phyloP scores from a whole-genome alignment of 2,113 vertebrate species.

The Brevimyrus niger region DNA sequence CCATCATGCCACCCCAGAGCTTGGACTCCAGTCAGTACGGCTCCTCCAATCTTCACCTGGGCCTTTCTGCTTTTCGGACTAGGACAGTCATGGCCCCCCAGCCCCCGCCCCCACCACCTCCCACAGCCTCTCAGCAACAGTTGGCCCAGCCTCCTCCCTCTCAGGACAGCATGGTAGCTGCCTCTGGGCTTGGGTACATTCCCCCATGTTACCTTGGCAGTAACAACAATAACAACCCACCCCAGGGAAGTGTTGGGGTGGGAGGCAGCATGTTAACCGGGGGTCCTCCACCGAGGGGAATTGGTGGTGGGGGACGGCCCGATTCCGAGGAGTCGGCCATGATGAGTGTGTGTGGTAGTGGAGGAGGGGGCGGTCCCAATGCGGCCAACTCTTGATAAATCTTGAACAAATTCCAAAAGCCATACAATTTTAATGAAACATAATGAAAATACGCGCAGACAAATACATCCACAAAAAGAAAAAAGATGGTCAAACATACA shows the following conservation, averaged over 20 bases:
- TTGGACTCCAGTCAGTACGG: constrained; percentile 68
- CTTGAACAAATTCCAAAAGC: constrained; percentile 76
- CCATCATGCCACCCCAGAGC: constrained; percentile 66
- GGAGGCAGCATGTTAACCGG: constrained; percentile 39
- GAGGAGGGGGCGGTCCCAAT: constrained; percentile 63
- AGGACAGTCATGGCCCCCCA: constrained; percentile 67
- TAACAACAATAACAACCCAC: constrained; percentile 70
- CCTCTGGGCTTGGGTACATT: constrained; percentile 43
- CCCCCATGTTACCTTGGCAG: constrained; percentile 65
- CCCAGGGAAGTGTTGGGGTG: constrained; percentile 38
- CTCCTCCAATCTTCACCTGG: constrained; percentile 72
- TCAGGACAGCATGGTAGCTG: constrained; percentile 61
- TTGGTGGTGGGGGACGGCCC: constrained; percentile 61
- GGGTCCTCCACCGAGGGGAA: constrained; percentile 41
- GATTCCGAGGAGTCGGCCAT: constrained; percentile 69
- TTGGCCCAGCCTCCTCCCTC: constrained; percentile 59
- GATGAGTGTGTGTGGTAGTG: constrained; percentile 60
- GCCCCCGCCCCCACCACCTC: constrained; percentile 55
- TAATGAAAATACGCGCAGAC: constrained; percentile 42
- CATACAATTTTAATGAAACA: constrained; percentile 69
- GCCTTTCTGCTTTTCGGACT: constrained; percentile 91
- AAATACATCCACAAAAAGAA: constrained; percentile 37
- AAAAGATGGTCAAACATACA: constrained; percentile 43
- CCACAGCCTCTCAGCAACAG: constrained; percentile 48
- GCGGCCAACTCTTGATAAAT: constrained; percentile 91